Base-by-base conservation (phyloP, 2,888 invertebrate species). In the Leucophenga maculata region DNA sequence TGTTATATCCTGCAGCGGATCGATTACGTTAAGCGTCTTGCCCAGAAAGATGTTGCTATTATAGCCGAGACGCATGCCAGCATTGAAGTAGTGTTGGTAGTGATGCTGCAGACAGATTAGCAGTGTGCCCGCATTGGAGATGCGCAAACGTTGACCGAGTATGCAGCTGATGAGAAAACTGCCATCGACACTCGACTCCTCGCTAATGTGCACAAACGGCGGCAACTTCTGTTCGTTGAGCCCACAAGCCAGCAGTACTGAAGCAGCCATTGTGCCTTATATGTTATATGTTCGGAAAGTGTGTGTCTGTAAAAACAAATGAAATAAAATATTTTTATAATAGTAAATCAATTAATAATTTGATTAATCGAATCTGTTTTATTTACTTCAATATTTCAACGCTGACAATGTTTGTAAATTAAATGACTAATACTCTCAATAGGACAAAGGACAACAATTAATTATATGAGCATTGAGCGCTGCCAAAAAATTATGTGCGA, bases 1-100 rank as follows among this genome's bases (percentile, higher is more conserved):
- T 0, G 87, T 88, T 66, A 91, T 86, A 50, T 89, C 89, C 74
- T 89, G 89, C 69, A 92, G 86, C 0, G 91, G 90, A 78, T 92
- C 92, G 26, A 92, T 87, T 3, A 90, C 86, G 32, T 86, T 88
- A 0, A 91, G 87, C n/a, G 87, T 87, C 60, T 90, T 90, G 16
- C 89, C 89, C 31, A 89, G 85, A 70, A 90, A 88, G 65, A 90
- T 87, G 46, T 91, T 90, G 44, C 94, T 87, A 85, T 94, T 94
- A 82, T 93, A 94, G 65, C 94, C 94, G 82, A 94, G 90, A 79
- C 93, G 92, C 82, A 93, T 91, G 14, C 94, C 93, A 46, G 94
- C 91, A 87, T 92, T 93, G 71, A 93, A 92, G 81, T 94, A 95
- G 84, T 95, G 94, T 67, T 91, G 90, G 62, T 93, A 89, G 1